Base-by-base conservation (phyloP, 1,140 invertebrate species). In the Nasonia vitripennis region DNA sequence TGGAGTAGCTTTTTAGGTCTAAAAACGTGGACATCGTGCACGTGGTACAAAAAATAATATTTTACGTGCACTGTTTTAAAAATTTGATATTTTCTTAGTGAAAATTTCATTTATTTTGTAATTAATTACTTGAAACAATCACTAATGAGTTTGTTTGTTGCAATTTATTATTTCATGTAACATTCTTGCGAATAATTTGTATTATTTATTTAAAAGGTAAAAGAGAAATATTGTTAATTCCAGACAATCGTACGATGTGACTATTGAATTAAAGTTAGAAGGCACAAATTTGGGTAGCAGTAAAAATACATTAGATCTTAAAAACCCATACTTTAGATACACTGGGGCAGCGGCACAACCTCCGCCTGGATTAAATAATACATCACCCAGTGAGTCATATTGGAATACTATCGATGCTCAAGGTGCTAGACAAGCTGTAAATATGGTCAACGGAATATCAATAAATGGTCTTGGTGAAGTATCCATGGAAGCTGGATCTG, bases 171-270 rank as follows among this genome's bases (percentile, higher is more conserved):
- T 67, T 67, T n/a, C 4, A 67, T 67, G 20, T 11, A 67, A 17
- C 1, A 17, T 67, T n/a, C 14, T 11, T n/a, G 62, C n/a, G 20
- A 67, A 20, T 4, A 9, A 23, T 10, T 70, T 27, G n/a, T 10
- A 70, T 23, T 11, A 70, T 23, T 70, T 6, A 4, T 12, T 2
- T 45, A 75, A 75, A 37, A 73, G 23, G 7, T 45, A 75, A 75
- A 37, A 73, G 23, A 73, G 48, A 27, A n/a, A 70, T 51, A 78
- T 11, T 41, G 5, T 67, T 70, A 23, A 37, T 86, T 93, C 77
- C 89, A 95, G 96, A 92, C 99, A 99, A 95, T 99, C 98, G 89
- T 99, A 99, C 91, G 99, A 99, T 94, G 98, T 99, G n/a, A 98
- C 98, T 23, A 99, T 99, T 92, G 97, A 98, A 89, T 92, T 99